Evolutionary conservation across 2,113 vertebrate species (phyloP).

Genomic region (Zosterops hypoxanthus): DNA sequence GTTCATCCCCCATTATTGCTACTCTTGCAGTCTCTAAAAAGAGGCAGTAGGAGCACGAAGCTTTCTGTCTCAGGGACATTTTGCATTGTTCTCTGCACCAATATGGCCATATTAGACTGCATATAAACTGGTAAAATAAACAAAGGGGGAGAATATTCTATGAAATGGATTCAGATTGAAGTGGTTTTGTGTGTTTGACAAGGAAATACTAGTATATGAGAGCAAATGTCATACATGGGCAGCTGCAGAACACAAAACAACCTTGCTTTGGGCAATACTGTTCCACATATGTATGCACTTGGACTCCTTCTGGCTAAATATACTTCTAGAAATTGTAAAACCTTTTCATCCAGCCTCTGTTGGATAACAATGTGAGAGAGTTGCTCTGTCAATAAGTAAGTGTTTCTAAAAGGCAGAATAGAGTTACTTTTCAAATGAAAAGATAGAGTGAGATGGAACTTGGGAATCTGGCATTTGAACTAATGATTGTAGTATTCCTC

Average conservation of each 20-base stretch:
- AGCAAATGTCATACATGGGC: neutral
- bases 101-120: no score
- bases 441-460: neutral
- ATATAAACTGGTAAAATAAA: neutral
- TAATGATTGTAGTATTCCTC: neutral
- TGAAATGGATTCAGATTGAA: neutral
- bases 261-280: neutral
- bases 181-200: neutral
- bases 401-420: neutral
- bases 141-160: neutral
- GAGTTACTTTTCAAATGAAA: neutral
- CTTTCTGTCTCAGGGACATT: neutral
- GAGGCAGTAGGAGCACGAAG: neutral
- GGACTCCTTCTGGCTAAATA: neutral
- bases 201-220: neutral
- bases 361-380: neutral
- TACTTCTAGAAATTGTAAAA: neutral
- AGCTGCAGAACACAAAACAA: neutral
- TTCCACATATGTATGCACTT: neutral
- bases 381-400: neutral
- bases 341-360: neutral
- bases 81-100: no score
- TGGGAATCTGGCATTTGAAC: neutral
- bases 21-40: neutral
- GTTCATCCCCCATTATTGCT: neutral